These are phyloP conservation scores for Hylyphantes graminicola DNA, from an alignment of 1,140 invertebrate species.

Conservation along the genomic window DNA sequence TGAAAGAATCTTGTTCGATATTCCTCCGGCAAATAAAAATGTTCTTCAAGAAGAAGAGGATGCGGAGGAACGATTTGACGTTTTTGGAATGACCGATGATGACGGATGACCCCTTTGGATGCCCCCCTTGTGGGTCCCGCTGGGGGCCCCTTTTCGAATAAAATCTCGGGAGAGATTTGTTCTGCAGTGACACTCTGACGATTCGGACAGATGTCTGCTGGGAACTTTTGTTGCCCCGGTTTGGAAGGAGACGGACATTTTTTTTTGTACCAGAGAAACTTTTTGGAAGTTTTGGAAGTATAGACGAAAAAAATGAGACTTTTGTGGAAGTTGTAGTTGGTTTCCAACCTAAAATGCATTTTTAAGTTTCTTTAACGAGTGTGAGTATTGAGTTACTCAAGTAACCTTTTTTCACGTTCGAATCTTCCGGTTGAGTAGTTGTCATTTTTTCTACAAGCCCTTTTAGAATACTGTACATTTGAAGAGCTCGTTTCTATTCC, in stretches of 20 bases:
- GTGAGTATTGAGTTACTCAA: too few relatives aligned
- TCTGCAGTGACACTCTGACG: conserved; percentile 45
- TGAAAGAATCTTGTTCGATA: too few relatives aligned
- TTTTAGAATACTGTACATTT: too few relatives aligned
- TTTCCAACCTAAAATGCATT: too few relatives aligned
- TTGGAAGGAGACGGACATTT: conserved; percentile 21
- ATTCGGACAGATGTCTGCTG: conserved; percentile 47
- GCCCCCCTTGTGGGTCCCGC: conserved; percentile 29
- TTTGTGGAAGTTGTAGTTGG: too few relatives aligned
- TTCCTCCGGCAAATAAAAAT: too few relatives aligned
- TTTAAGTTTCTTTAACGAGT: too few relatives aligned
- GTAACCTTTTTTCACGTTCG: too few relatives aligned
- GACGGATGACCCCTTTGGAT: conserved; percentile 45
- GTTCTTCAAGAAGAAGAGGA: conserved; percentile 16
- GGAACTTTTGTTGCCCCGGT: conserved; percentile 6
- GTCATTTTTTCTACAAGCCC: too few relatives aligned
- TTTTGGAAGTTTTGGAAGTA: neutral
- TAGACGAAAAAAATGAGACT: neutral
- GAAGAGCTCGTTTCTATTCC: too few relatives aligned
- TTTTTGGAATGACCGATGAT: conserved; percentile 60
- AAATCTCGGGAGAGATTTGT: conserved; percentile 51
- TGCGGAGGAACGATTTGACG: conserved; percentile 54
- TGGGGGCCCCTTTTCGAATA: conserved; percentile 25
- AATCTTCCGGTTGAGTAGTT: too few relatives aligned
- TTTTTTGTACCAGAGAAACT: neutral